A percentile compares a stretch with the other conserved stretches of the same genome.
Evolutionary conservation across 2,797 vertebrate species (phyloP).

Genomic region (Hybognathus amarus): DNA sequence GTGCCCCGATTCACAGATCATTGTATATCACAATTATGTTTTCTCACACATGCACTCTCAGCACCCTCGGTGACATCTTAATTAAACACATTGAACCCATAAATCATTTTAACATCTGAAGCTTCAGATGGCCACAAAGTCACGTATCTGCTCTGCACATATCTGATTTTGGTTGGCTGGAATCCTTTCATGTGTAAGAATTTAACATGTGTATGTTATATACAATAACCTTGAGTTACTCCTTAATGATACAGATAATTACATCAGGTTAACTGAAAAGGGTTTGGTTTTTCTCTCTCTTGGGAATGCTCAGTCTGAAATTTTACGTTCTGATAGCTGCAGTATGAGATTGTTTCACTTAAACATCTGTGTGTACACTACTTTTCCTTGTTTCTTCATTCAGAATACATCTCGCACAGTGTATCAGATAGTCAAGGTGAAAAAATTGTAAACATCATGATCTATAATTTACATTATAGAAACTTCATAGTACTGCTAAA

Average conservation of each 20-base stretch:
- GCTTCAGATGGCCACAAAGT: constrained; percentile 12
- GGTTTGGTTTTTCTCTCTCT: background rate
- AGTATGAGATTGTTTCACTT: background rate
- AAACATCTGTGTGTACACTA: background rate
- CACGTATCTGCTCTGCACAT: constrained; percentile 26
- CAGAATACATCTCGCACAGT: background rate
- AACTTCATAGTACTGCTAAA: background rate
- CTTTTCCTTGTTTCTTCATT: background rate
- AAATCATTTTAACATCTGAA: constrained; percentile 15
- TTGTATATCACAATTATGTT: constrained; percentile 22
- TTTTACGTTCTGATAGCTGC: background rate
- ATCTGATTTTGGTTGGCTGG: background rate
- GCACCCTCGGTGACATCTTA: background rate
- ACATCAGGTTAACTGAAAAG: background rate
- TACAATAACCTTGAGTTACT: background rate
- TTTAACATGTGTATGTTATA: background rate
- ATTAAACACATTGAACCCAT: constrained; percentile 34
- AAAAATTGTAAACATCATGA: background rate
- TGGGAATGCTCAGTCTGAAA: background rate
- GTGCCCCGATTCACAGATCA: constrained; percentile 24
- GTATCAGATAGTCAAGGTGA: background rate
- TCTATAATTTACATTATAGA: background rate
- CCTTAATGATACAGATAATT: background rate
- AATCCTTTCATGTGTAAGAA: constrained; percentile 21
- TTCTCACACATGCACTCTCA: constrained; percentile 1